A percentile compares a stretch with the other conserved stretches of the same genome.
phyloP scores from a whole-genome alignment of 1,140 invertebrate genomes.

The Agrypnia vestita region DNA sequence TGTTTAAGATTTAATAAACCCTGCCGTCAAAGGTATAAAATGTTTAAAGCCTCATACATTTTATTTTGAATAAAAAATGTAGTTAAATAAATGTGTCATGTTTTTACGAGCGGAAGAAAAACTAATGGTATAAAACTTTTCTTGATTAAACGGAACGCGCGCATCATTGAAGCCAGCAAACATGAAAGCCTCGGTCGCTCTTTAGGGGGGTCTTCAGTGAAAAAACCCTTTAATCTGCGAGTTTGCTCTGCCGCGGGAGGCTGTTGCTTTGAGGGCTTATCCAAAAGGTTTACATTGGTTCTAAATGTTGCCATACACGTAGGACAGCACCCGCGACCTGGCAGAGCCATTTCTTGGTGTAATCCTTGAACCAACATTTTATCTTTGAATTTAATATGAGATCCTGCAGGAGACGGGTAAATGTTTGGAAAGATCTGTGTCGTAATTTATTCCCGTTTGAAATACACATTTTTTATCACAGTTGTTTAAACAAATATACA shows the following conservation, averaged over 20 bases:
- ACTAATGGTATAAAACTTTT: background rate
- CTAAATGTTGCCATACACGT: constrained; percentile 19
- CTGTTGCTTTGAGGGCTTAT: constrained; percentile 45
- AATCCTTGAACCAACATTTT: constrained; percentile 7
- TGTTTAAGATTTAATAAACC: no score
- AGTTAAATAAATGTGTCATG: background rate
- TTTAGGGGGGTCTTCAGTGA: background rate
- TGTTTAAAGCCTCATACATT: no score
- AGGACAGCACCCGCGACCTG: background rate
- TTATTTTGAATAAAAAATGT: no score
- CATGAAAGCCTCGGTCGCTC: constrained; percentile 20
- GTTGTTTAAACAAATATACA: no score
- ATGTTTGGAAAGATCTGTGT: background rate
- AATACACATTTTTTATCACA: no score
- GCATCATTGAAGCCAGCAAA: constrained; percentile 2
- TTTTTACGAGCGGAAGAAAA: background rate
- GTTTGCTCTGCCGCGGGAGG: constrained; percentile 28
- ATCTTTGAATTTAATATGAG: constrained; percentile 4
- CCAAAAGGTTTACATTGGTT: constrained; percentile 33
- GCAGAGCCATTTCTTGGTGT: background rate
- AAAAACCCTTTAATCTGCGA: constrained; percentile 51
- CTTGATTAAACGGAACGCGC: constrained; percentile 4
- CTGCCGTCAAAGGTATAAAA: no score
- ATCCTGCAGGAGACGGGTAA: background rate
- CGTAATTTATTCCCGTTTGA: no score